A percentile compares a stretch with the other conserved stretches of the same genome.
Conservation (phyloP, 64 coral and sea anemone species). For the Cladopsammia gracilis region DNA sequence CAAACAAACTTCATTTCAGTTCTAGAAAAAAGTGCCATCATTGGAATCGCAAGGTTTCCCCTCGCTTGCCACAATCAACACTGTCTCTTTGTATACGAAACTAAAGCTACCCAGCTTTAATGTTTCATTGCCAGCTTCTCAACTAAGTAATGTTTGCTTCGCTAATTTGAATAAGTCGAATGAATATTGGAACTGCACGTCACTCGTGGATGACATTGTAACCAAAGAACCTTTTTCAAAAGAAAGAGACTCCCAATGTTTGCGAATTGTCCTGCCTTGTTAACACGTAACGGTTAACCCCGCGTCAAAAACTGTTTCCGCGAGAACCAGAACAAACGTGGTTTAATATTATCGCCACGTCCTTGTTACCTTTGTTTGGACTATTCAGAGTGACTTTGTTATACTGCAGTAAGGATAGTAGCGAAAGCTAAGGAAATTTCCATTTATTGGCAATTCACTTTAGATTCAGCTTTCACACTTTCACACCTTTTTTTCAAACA, state of each 20-base stretch:
- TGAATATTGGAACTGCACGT: conserved; percentile 70
- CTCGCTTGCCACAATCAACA: not conserved
- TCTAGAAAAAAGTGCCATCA: no score
- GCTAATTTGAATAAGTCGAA: conserved; percentile 86
- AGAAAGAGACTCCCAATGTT: conserved; percentile 41
- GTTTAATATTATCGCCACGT: not conserved
- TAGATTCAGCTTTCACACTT: not conserved
- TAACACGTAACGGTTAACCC: conserved; percentile 36
- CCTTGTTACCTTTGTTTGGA: not conserved
- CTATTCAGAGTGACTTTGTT: not conserved
- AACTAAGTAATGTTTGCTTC: conserved; percentile 71
- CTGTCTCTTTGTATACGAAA: not conserved
- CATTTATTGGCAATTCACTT: not conserved
- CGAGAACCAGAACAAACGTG: not conserved
- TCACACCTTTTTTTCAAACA: conserved; percentile 15
- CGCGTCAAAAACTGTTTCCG: conserved; percentile 23
- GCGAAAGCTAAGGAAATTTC: not conserved
- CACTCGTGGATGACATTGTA: conserved; percentile 71
- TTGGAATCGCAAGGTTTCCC: not conserved
- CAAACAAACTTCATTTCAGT: not conserved
- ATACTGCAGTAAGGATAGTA: not conserved
- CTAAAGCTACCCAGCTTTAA: conserved; percentile 11
- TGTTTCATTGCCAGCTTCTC: conserved; percentile 45
- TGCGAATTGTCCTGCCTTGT: conserved; percentile 50
- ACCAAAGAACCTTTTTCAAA: conserved; percentile 50